Percentiles rank a stretch among this genome's conserved stretches.
phyloP scores from a whole-genome alignment of 2,113 vertebrate species.

The Brachypteracias leptosomus region DNA sequence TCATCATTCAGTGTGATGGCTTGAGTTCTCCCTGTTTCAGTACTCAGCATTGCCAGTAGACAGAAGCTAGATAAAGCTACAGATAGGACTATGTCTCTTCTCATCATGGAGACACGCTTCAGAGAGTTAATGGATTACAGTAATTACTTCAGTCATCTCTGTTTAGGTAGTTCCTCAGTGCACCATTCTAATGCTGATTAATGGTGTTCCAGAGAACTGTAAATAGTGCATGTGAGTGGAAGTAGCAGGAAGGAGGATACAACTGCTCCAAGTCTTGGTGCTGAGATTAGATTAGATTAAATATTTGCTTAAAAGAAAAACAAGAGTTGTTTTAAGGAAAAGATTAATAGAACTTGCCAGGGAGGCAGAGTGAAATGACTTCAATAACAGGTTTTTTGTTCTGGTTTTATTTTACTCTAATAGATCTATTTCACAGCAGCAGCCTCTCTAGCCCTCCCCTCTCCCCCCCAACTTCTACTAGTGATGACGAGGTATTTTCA shows the following conservation, averaged over 20 bases:
- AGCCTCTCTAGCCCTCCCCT: not conserved
- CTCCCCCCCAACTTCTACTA: not conserved
- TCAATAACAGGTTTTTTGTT: not conserved
- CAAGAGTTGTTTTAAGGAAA: not conserved
- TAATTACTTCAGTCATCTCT: slow-evolving; percentile 80
- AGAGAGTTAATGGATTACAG: slow-evolving; percentile 81
- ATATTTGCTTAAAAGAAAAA: not conserved
- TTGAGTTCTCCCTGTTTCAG: not conserved
- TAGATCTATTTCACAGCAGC: not conserved
- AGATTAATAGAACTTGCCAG: not conserved
- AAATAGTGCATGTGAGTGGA: not conserved
- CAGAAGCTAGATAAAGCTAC: not conserved
- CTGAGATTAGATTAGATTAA: not conserved
- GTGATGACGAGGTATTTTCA: not conserved
- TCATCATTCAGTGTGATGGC: not conserved
- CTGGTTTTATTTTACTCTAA: not conserved
- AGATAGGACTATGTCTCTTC: not conserved
- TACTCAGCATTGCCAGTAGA: not conserved
- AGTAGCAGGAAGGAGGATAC: not conserved
- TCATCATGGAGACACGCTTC: not conserved
- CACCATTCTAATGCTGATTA: slow-evolving; percentile 76
- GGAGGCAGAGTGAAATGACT: not conserved
- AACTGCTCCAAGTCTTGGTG: not conserved
- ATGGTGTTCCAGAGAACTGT: slow-evolving; percentile 63
- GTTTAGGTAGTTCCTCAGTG: slow-evolving; percentile 72